phyloP scores from a whole-genome alignment of 1,140 invertebrate species.

The Megalopta genalis region DNA sequence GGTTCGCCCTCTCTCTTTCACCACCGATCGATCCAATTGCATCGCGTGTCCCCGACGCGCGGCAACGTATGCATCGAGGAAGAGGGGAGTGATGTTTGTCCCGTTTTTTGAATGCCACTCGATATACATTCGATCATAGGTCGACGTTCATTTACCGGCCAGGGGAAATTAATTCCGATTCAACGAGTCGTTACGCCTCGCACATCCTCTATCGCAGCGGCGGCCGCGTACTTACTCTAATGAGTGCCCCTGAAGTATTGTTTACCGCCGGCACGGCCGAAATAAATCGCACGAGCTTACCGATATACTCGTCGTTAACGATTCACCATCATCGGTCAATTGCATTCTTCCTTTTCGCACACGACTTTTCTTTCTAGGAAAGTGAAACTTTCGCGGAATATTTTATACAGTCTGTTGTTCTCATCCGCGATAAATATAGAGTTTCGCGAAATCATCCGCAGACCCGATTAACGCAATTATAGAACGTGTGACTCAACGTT shows the following conservation, averaged over 20 bases:
- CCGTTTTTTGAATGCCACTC: not conserved
- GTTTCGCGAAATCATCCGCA: not conserved
- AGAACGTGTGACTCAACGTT: conserved; percentile 16
- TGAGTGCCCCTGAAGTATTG: not conserved
- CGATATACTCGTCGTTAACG: not conserved
- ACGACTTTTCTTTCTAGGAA: too few species aligned
- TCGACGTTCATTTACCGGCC: not conserved
- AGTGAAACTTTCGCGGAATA: too few species aligned
- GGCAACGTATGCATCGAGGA: too few species aligned
- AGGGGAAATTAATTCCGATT: conserved; percentile 5
- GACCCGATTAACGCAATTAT: not conserved
- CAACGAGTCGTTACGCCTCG: not conserved
- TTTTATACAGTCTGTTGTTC: not conserved
- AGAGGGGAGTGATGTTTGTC: not conserved
- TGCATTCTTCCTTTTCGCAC: too few species aligned
- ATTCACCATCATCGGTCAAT: too few species aligned
- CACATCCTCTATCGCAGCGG: not conserved
- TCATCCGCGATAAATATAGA: not conserved
- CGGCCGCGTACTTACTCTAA: not conserved
- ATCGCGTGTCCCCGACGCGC: too few species aligned
- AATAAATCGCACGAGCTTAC: conserved; percentile 1
- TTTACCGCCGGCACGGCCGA: not conserved
- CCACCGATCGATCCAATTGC: not conserved
- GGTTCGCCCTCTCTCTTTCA: not conserved
- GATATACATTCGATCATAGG: not conserved